Evolutionary conservation across 2,113 vertebrate genomes (phyloP), one percentile per base, ranked within the genome.

Genomic region (Monopterus albus): DNA sequence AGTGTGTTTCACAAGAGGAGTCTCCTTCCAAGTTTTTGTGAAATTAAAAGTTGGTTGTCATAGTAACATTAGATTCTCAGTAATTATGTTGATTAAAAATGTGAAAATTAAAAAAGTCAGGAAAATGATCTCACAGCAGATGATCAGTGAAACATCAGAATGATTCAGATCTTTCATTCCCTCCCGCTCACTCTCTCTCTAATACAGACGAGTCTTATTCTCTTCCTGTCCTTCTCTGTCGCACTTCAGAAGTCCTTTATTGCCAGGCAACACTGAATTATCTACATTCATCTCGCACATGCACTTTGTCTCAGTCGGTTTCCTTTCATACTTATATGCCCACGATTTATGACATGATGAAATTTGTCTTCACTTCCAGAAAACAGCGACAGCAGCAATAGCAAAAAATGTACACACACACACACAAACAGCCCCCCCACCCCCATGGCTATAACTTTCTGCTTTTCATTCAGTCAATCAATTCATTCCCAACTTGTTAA

Each of bases 21-120:
- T 52, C 38, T 17, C 65, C 62, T 46, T 33, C 59, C 50, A 68
- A 87, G 52, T 83, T 84, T n/a, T 67, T 57, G 65, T 82, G 40
- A 84, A 87, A 85, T 81, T 36, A 49, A 83, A 87, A 82, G 69
- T 75, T 71, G 51, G 87, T 89, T 79, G 81, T 42, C 87, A 82
- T 85, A 79, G 86, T 18, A 82, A 86, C 84, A 15, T 75, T 67
- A 59, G 64, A 81, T 82, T 72, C 65, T 47, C 60, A 1, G 70
- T 80, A 85, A 88, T 89, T 89, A 84, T 83, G 85, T 75, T 87
- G 84, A 90, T 89, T 90, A 87, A 90, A 91, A 90, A 85, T 84
- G 84, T 85, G 83, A 81, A 88, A 86, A 90, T 89, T 76, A 88
- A 87, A 87, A 89, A 91, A 89, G 85, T 90, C 82, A 80, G 69